These are phyloP conservation scores for Diaphora mendica DNA, from an alignment of 2,888 invertebrate genomes.

Conservation along the genomic window DNA sequence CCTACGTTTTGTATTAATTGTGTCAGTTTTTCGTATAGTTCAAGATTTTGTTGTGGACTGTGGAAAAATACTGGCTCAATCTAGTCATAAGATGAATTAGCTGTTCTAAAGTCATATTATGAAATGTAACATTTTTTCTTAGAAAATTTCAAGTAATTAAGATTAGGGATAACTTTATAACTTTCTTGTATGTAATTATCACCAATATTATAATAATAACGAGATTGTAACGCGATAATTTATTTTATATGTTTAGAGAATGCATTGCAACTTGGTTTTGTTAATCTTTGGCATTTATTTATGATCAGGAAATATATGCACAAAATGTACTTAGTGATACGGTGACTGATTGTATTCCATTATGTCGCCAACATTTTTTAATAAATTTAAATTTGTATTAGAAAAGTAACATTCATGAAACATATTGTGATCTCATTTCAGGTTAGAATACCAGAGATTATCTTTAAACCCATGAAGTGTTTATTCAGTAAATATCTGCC, in stretches of 20 bases:
- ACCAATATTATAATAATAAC: slow-evolving; percentile 68
- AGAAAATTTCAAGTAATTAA: slow-evolving; percentile 76
- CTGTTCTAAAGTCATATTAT: slow-evolving; percentile 74
- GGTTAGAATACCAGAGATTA: slow-evolving; percentile 67
- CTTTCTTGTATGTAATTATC: slow-evolving; percentile 67
- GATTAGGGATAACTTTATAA: slow-evolving; percentile 67
- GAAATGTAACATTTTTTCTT: slow-evolving; percentile 73
- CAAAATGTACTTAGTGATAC: slow-evolving; percentile 83
- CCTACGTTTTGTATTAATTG: slow-evolving; percentile 83
- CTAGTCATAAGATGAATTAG: slow-evolving; percentile 86
- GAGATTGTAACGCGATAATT: slow-evolving; percentile 68
- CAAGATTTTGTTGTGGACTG: slow-evolving; percentile 69
- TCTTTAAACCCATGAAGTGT: slow-evolving; percentile 63
- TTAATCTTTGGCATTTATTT: slow-evolving; percentile 78
- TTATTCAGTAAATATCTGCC: slow-evolving; percentile 58
- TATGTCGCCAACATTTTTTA: slow-evolving; percentile 63
- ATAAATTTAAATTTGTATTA: slow-evolving; percentile 65
- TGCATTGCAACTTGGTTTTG: slow-evolving; percentile 70
- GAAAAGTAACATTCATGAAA: slow-evolving; percentile 70
- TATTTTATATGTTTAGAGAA: slow-evolving; percentile 66
- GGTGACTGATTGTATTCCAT: slow-evolving; percentile 63
- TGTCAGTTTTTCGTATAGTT: slow-evolving; percentile 80
- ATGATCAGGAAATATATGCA: slow-evolving; percentile 74
- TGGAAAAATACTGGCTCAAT: slow-evolving; percentile 83
- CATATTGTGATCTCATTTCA: slow-evolving; percentile 80